Percentiles rank a stretch among this genome's conserved stretches.
phyloP scores from a whole-genome alignment of 2,113 vertebrate genomes.

The Aptenodytes forsteri region DNA sequence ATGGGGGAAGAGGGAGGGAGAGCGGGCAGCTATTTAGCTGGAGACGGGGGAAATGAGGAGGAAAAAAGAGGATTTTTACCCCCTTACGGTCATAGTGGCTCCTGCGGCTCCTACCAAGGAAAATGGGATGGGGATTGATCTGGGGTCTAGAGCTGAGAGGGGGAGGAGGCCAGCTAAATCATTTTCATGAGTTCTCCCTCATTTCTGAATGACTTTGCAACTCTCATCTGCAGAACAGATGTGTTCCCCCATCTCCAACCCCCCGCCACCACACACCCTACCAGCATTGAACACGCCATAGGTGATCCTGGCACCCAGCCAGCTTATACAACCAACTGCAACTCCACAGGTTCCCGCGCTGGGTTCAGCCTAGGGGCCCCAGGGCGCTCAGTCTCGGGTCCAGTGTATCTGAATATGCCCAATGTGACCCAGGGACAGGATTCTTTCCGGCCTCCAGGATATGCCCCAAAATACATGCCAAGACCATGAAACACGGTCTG shows the following conservation, averaged over 20 bases:
- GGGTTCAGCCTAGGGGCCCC: neutral
- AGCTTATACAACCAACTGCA: constrained; percentile 19
- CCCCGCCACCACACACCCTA: neutral
- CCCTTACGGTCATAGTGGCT: neutral
- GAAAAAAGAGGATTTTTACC: neutral
- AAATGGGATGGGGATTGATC: neutral
- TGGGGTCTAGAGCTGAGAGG: neutral
- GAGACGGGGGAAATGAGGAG: neutral
- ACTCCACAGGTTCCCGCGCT: neutral
- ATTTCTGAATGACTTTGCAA: neutral
- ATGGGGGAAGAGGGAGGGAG: neutral
- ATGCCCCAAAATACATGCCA: neutral
- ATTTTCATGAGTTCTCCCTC: neutral
- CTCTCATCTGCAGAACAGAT: constrained; percentile 52
- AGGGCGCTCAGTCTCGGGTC: neutral
- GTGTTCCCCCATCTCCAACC: neutral
- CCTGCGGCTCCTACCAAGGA: rapidly evolving
- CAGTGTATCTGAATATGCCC: neutral
- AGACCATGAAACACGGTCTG: neutral
- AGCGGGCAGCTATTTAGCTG: neutral
- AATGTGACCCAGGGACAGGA: neutral
- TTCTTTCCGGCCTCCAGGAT: neutral
- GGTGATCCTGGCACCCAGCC: constrained; percentile 34
- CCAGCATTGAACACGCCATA: neutral
- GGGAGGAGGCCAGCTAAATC: neutral